phyloP scores from a whole-genome alignment of 2,888 invertebrate genomes.

The Sycophila texana region DNA sequence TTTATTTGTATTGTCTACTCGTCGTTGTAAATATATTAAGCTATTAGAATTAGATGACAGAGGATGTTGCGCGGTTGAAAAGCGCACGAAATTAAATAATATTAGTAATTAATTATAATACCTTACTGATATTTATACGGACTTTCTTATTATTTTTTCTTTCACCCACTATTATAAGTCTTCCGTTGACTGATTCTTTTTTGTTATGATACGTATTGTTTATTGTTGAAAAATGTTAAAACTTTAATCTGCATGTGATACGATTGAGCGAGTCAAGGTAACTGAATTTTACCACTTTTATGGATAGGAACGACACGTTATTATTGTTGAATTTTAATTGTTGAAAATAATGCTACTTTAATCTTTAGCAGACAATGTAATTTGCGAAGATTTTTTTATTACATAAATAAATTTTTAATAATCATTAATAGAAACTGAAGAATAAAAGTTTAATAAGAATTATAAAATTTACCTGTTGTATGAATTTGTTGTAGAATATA shows the following conservation, averaged over 20 bases:
- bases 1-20: constrained; percentile 22
- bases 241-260: constrained; percentile 38
- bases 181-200: constrained; percentile 45
- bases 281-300: constrained; percentile 27
- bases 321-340: constrained; percentile 38
- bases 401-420: constrained; percentile 12
- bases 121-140: constrained; percentile 52
- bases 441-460: constrained; percentile 30
- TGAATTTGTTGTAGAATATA: background rate
- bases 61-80: constrained; percentile 31
- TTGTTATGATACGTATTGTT: constrained; percentile 49
- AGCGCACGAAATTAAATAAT: constrained; percentile 20
- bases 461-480: constrained; percentile 5
- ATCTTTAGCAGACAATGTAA: background rate
- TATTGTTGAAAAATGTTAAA: constrained; percentile 51
- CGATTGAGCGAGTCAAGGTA: constrained; percentile 13
- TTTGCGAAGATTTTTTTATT: constrained; percentile 12
- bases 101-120: constrained; percentile 27
- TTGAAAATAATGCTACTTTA: constrained; percentile 11
- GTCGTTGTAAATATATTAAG: constrained; percentile 52
- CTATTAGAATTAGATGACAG: constrained; percentile 40
- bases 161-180: constrained; percentile 39
- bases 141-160: constrained; percentile 43
- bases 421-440: constrained; percentile 39
- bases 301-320: constrained; percentile 4